phyloP scores from a whole-genome alignment of 2,797 vertebrate species.

The Botia almorhae region DNA sequence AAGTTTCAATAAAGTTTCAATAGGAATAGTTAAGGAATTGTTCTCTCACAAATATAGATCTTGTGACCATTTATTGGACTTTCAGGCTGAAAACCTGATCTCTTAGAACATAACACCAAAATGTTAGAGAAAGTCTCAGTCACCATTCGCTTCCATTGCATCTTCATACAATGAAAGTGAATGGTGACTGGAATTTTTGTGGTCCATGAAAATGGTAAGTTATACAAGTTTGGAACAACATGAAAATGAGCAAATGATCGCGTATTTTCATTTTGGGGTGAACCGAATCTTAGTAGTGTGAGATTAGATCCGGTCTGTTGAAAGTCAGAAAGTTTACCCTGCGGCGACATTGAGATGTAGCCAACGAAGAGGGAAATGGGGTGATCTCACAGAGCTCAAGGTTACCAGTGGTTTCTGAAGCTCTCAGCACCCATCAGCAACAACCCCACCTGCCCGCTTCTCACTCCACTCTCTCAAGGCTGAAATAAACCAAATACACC shows the following conservation, averaged over 20 bases:
- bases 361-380: constrained; percentile 25
- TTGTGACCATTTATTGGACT: too few species aligned
- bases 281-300: not conserved
- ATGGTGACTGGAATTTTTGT: too few species aligned
- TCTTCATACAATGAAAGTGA: too few species aligned
- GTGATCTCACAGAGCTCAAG: constrained; percentile 55
- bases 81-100: too few species aligned
- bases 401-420: constrained; percentile 54
- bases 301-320: constrained; percentile 46
- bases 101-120: too few species aligned
- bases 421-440: constrained; percentile 55
- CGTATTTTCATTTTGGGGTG: not conserved
- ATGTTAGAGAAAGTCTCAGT: too few species aligned
- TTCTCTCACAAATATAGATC: too few species aligned
- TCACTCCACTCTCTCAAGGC: constrained; percentile 51
- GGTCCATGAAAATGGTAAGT: too few species aligned
- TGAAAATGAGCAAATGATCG: not conserved
- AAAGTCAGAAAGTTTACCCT: constrained; percentile 30
- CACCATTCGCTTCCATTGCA: too few species aligned
- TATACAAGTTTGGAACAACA: not conserved
- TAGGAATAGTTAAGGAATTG: too few species aligned
- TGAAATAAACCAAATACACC: constrained; percentile 54
- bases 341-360: too few species aligned
- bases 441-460: constrained; percentile 40
- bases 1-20: too few species aligned